Evolutionary conservation across 2,113 vertebrate species (phyloP), one percentile per base, ranked within the genome.

Genomic region (Saccopteryx leptura): DNA sequence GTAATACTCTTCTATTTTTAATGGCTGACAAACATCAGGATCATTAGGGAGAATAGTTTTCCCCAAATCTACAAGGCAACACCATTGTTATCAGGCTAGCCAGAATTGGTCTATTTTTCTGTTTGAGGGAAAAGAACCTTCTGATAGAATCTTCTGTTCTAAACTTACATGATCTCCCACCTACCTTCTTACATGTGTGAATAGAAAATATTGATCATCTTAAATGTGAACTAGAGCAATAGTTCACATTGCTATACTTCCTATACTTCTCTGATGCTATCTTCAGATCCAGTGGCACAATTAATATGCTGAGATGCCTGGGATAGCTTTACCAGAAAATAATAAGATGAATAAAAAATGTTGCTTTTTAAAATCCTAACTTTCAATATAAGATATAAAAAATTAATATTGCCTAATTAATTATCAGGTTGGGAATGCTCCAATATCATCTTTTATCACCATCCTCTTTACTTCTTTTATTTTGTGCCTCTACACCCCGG

Each of bases 321-420:
- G 21, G 48, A 21, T 39, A 12, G 4, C 48, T 80, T 93, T 86
- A 72, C 14, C 23, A 82, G 17, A 69, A 81, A 81, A 91, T 46
- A 26, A 56, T 66, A 84, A 72, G 68, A 33, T 52, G 23, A 72
- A 80, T 46, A 39, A 26, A 33, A 85, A 66, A 24, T 48, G 75
- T 91, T 76, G 4, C 7, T 58, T 85, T 90, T 86, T 71, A 80
- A 92, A 48, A 68, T 15, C 68, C 76, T 86, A 63, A 58, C 31
- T 93, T 85, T 75, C 33, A 86, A 3, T 1, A 21, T 72, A 85
- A 61, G 3, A 63, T n/a, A 17, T 50, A 23, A 82, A 93, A 91
- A 86, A 63, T 39, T 61, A 87, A 65, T 76, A 81, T 54, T 63
- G 8, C 50, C 56, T 89, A 95, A 86, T 88, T 65, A 92, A 21